phyloP scores from a whole-genome alignment of 1,140 invertebrate genomes.

The Patella vulgata region DNA sequence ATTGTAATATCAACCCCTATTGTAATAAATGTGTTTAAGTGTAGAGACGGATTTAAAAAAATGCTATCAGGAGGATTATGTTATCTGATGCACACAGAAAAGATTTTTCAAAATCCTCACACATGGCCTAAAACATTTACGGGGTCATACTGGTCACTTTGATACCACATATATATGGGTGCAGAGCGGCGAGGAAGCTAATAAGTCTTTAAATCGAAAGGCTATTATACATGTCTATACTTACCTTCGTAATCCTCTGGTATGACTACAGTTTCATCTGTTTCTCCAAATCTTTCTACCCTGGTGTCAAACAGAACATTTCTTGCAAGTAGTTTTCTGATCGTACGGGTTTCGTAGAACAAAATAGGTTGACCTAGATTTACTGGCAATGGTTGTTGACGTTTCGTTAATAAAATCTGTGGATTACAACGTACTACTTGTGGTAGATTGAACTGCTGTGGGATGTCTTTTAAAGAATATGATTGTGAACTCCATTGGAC shows the following conservation, averaged over 20 bases:
- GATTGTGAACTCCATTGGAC: slow-evolving; percentile 36
- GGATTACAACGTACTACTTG: slow-evolving; percentile 37
- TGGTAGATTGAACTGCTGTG: slow-evolving; percentile 33
- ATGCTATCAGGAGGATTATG: no score
- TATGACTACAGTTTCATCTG: slow-evolving; percentile 43
- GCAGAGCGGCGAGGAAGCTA: no score
- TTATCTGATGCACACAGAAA: no score
- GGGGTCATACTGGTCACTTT: no score
- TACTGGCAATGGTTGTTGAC: slow-evolving; percentile 29
- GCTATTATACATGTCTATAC: no score
- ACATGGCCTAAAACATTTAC: no score
- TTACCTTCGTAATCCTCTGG: slow-evolving; percentile 42
- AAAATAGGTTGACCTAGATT: slow-evolving; percentile 37
- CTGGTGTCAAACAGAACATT: slow-evolving; percentile 28
- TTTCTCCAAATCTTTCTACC: slow-evolving; percentile 30
- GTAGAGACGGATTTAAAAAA: no score
- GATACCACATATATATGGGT: no score
- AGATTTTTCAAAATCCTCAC: no score
- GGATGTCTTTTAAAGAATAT: slow-evolving; percentile 27
- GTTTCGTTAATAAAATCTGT: slow-evolving; percentile 19
- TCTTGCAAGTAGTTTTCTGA: slow-evolving; percentile 35
- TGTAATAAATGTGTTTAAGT: no score
- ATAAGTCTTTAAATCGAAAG: no score
- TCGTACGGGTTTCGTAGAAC: slow-evolving; percentile 31
- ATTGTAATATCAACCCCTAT: no score